Conservation (phyloP, 2,888 invertebrate species). For the Cryptus viduatorius region DNA sequence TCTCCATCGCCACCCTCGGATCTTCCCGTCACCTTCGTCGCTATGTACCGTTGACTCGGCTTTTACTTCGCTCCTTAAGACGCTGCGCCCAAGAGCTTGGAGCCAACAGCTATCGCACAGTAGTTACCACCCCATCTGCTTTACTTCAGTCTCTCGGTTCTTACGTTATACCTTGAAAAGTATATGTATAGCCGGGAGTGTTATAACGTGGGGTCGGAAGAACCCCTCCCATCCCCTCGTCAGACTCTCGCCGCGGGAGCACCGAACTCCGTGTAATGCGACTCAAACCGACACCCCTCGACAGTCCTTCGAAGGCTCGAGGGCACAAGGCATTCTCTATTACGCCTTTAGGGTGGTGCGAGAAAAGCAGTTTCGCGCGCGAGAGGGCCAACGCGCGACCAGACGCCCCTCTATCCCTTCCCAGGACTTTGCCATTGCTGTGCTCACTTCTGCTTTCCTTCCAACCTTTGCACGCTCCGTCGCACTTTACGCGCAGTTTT, state of each 20-base stretch:
- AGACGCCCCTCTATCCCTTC: constrained; percentile 33
- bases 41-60: background rate
- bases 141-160: constrained; percentile 40
- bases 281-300: constrained; percentile 62
- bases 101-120: constrained; percentile 31
- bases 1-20: background rate
- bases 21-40: background rate
- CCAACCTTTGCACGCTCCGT: constrained; percentile 50
- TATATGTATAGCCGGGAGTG: constrained; percentile 60
- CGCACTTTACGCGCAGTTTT: constrained; percentile 67
- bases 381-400: constrained; percentile 5
- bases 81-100: background rate
- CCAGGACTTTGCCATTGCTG: constrained; percentile 17
- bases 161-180: constrained; percentile 44
- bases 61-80: constrained; percentile 1
- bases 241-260: constrained; percentile 24
- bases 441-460: constrained; percentile 34
- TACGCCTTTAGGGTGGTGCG: constrained; percentile 49
- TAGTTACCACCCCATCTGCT: constrained; percentile 56
- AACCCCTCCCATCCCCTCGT: background rate
- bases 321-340: constrained; percentile 51
- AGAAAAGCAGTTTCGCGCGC: constrained; percentile 57
- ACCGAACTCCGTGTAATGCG: constrained; percentile 59
- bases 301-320: constrained; percentile 52
- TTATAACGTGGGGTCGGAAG: constrained; percentile 45